Base-by-base conservation (phyloP, 2,888 invertebrate genomes). In the Actias luna region DNA sequence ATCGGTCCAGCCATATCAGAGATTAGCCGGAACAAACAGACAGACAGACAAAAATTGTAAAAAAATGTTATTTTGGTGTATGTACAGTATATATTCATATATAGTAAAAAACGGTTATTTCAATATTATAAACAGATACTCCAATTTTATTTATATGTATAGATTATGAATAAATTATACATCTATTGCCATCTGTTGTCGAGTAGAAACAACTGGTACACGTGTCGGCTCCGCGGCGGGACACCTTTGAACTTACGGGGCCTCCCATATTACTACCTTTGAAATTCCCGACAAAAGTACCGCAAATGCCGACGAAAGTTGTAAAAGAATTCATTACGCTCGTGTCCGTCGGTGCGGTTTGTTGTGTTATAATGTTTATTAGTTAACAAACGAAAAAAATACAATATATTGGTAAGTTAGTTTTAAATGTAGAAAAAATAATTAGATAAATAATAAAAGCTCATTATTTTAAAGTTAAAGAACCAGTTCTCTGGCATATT, bases 101-200 rank as follows among this genome's bases (percentile, higher is more conserved):
- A n/a, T n/a, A n/a, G n/a, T n/a, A n/a, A n/a, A n/a, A n/a, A n/a
- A n/a, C n/a, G n/a, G n/a, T n/a, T n/a, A n/a, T n/a, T n/a, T n/a
- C n/a, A n/a, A n/a, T n/a, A n/a, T n/a, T n/a, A n/a, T n/a, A n/a
- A n/a, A n/a, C n/a, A n/a, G n/a, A n/a, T n/a, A n/a, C n/a, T n/a
- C n/a, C n/a, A n/a, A n/a, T n/a, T n/a, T n/a, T n/a, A n/a, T n/a
- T n/a, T n/a, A n/a, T n/a, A n/a, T n/a, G n/a, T n/a, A n/a, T n/a
- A 46, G 46, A 12, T 27, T 31, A 42, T 10, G n/a, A n/a, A 39
- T n/a, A n/a, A 16, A 16, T n/a, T 39, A 5, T n/a, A 39, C 36
- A 65, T 33, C 55, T 27, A 61, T 1, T 62, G 67, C 64, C 73
- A 74, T 65, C 71, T 71, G 65, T 50, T 60, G 42, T 63, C 58